Percentiles rank a stretch among this genome's conserved stretches.
phyloP scores from a whole-genome alignment of 2,797 vertebrate genomes.

The Ctenosaura bakeri region DNA sequence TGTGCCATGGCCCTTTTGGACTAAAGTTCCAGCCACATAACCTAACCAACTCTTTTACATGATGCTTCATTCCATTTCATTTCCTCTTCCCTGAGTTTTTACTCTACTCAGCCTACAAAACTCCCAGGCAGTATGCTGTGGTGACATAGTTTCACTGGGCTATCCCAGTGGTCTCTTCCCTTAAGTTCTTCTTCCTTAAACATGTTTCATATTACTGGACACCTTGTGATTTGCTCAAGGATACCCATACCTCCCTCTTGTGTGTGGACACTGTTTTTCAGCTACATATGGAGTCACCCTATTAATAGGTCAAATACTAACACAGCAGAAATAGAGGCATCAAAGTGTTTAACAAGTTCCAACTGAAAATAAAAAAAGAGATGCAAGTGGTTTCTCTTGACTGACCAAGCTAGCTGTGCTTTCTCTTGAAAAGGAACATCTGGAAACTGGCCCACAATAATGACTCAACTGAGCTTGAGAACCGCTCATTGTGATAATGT shows the following conservation, averaged over 20 bases:
- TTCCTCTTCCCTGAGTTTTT: not conserved
- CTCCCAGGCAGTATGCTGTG: not conserved
- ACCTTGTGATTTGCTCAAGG: not conserved
- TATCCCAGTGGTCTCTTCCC: not conserved
- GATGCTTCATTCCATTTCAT: not conserved
- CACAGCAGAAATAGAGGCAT: not conserved
- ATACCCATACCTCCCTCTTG: not conserved
- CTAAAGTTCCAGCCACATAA: not conserved
- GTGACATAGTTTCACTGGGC: not conserved
- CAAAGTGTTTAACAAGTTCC: not conserved
- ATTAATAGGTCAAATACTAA: too few relatives aligned
- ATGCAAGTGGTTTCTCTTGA: not conserved
- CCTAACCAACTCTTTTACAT: not conserved
- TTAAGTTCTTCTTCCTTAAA: not conserved
- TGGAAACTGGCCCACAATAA: not conserved
- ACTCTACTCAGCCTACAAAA: not conserved
- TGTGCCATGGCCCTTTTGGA: not conserved
- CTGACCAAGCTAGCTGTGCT: not conserved
- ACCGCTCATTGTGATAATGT: not conserved
- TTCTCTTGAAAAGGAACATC: not conserved
- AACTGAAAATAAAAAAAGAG: not conserved
- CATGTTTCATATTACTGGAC: not conserved
- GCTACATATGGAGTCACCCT: not conserved
- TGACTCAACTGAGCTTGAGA: slow-evolving; percentile 1
- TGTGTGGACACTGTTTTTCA: not conserved